Evolutionary conservation across 2,888 invertebrate species (phyloP).

Genomic region (Ichneumoninae sp.): DNA sequence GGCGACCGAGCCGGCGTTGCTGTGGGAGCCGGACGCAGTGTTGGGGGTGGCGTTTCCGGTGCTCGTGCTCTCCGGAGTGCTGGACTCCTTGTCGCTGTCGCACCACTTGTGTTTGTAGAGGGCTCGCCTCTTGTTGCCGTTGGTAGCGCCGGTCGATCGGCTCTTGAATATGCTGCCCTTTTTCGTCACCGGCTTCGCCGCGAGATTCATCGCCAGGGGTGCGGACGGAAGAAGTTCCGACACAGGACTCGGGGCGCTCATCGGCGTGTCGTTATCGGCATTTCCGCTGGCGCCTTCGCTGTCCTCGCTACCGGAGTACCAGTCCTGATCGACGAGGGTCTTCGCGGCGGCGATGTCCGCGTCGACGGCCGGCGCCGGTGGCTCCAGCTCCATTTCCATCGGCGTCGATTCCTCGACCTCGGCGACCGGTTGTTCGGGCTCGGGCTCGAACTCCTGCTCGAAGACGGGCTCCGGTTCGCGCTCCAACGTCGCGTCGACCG

Average conservation of each 20-base stretch:
- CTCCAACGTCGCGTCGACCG: constrained; percentile 83
- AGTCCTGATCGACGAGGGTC: constrained; percentile 82
- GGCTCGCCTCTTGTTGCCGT: constrained; percentile 90
- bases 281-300: constrained; percentile 85
- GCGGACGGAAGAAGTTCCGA: constrained; percentile 79
- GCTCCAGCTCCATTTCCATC: constrained; percentile 69
- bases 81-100: constrained; percentile 88
- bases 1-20: constrained; percentile 73
- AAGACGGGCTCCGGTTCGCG: constrained; percentile 84
- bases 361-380: constrained; percentile 64
- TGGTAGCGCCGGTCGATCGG: constrained; percentile 89
- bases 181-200: constrained; percentile 84
- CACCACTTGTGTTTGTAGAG: constrained; percentile 96
- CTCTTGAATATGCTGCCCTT: constrained; percentile 96
- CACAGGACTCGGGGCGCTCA: constrained; percentile 82
- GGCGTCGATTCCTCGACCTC: constrained; percentile 55
- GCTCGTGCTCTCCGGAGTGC: constrained; percentile 72
- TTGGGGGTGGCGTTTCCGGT: constrained; percentile 72
- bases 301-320: constrained; percentile 83
- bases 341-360: constrained; percentile 77
- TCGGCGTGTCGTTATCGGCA: constrained; percentile 84
- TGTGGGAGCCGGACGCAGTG: constrained; percentile 76
- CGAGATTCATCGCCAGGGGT: constrained; percentile 68
- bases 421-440: constrained; percentile 11
- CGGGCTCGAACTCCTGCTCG: constrained; percentile 69